Base-by-base conservation (phyloP, 1,140 invertebrate genomes). In the Mylabris phalerata region DNA sequence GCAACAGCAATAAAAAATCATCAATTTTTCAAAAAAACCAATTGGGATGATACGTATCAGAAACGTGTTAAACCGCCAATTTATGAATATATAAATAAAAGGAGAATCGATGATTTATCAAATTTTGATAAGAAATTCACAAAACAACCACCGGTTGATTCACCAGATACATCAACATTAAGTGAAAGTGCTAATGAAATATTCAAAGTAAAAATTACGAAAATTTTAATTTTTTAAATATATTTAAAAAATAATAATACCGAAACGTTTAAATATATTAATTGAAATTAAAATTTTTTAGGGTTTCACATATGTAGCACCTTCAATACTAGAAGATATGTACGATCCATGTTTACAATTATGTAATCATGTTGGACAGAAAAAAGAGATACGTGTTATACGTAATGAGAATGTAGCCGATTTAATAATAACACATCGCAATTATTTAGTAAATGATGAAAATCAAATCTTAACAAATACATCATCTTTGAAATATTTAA, bases 91-190 rank as follows among this genome's bases (percentile, higher is more conserved):
- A 58, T 26, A 50, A n/a, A 55, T 58, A 55, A 49, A 9, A 58
- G 44, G 9, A 58, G 51, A 38, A 95, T 96, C 68, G 96, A 98
- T 73, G 98, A 99, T 79, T 93, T 94, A 0, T 98, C 94, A 48
- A 93, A 98, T 71, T 99, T 99, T 77, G 98, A 99, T 75, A 93
- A 92, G 55, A 93, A 95, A 77, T 99, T 99, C 75, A 99, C 98
- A 9, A 87, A 87, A 72, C 93, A 98, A 76, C 93, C 95, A 41
- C 95, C 97, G 10, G 90, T 99, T 32, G 97, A 99, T 79, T 98
- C 95, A 32, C 98, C 98, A n/a, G 96, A 96, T 75, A 95, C 98
- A 73, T 90, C 91, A 50, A 90, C 86, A 54, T 81, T 99, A 46
- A 98, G 95, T 76, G 93, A 95, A 80, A 97, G 93, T 80, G 92